phyloP scores from a whole-genome alignment of 2,888 invertebrate species.

The Ophion slaviceki region DNA sequence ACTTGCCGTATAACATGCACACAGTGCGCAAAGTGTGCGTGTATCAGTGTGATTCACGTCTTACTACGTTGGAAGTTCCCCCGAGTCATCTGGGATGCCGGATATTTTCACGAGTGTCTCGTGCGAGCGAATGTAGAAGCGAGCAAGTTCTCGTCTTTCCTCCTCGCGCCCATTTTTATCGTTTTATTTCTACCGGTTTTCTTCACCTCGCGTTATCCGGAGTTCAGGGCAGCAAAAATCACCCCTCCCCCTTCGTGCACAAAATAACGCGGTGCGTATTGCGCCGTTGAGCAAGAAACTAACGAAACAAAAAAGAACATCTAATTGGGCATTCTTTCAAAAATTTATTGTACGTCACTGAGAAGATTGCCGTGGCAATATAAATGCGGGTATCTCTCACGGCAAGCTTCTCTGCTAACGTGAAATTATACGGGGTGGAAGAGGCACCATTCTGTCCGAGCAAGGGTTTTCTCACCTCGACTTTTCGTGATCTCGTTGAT shows the following conservation, averaged over 20 bases:
- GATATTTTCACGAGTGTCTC: constrained; percentile 28
- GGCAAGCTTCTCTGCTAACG: constrained; percentile 24
- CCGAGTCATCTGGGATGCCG: constrained; percentile 35
- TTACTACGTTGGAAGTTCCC: constrained; percentile 4
- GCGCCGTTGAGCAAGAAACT: neutral
- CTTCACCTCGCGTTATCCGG: constrained; percentile 32
- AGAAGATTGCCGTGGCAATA: constrained; percentile 7
- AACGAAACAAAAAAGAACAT: neutral
- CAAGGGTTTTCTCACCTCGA: constrained; percentile 11
- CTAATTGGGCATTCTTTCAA: neutral
- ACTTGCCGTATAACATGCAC: neutral
- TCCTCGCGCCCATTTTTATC: constrained; percentile 42
- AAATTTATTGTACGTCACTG: neutral
- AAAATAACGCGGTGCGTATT: neutral
- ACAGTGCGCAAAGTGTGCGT: constrained; percentile 3
- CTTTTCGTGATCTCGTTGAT: constrained; percentile 32
- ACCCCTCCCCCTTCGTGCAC: neutral
- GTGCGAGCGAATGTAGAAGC: constrained; percentile 13
- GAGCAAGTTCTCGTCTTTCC: constrained; percentile 47
- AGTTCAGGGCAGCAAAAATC: constrained; percentile 16
- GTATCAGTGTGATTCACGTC: constrained; percentile 28
- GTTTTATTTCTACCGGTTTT: constrained; percentile 57
- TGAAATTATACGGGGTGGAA: constrained; percentile 29
- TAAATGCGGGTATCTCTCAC: constrained; percentile 11
- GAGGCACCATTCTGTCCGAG: constrained; percentile 11